Evolutionary conservation across 2,797 vertebrate species (phyloP), one percentile per base, ranked within the genome.

Genomic region (Mormyrops attenuatus): DNA sequence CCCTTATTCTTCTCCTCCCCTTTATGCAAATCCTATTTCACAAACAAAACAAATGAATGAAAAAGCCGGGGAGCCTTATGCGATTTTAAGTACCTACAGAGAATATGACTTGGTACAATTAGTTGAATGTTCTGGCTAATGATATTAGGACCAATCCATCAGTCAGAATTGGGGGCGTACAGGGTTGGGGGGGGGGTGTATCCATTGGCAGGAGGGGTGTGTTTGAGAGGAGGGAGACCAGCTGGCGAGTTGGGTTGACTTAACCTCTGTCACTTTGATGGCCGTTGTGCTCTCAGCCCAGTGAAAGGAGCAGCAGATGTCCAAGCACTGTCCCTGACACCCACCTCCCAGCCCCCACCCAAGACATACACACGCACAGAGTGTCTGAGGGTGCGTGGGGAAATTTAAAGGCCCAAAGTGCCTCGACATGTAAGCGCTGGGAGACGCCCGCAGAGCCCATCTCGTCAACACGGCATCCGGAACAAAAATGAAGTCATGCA

Each of bases 21-120:
- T 95, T 91, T 95, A 97, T 97, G 96, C 94, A 97, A 97, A 98
- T 97, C 96, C 95, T 94, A 94, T 96, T 96, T 90, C 85, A 89
- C 90, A 96, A 96, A 93, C 92, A 69, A 92, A 91, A 93, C 93
- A 92, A 94, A 94, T 91, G 88, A 92, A 93, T 94, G 92, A 93
- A 91, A 94, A 92, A 82, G 90, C 80, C 92, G 4, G 91, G 90
- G 91, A 96, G 95, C 94, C 91, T 96, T 95, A 97, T 97, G 95
- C 92, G 91, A 95, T 96, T 97, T 96, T 96, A 95, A 95, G 95
- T 95, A 94, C 95, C 94, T 90, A 92, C 92, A 91, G 88, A 91
- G 95, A 96, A 95, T 95, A 96, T 95, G 92, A 93, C 92, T 93
- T 93, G 94, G 93, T 95, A 92, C 95, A 96, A 96, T 97, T 97